Evolutionary conservation across 2,888 invertebrate genomes (phyloP), one percentile per base, ranked within the genome.

Genomic region (Bombyx huttoni): DNA sequence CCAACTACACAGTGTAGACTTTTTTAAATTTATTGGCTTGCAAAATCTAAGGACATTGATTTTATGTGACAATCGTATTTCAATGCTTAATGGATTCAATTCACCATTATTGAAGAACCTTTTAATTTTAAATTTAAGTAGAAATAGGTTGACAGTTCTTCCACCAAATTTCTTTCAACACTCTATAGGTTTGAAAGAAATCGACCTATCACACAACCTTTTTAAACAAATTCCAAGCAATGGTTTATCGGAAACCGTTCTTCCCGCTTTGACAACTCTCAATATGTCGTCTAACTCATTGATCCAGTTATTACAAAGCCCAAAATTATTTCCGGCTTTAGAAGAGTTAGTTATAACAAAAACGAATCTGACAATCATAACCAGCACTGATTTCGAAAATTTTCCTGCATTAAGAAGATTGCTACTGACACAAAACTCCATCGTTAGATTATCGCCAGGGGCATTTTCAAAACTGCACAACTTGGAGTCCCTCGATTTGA

Each of bases 271-370:
- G 0, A 91, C 90, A 10, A 93, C 93, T 86, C 82, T 97, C 5
- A 97, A 97, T 72, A 89, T 97, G 65, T 95, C 96, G 8, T 92
- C 91, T 3, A 97, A 97, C 81, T 94, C 95, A 0, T 87, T 97
- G 53, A 90, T 91, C 24, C 91, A 93, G 65, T 92, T 96, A 59
- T 91, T 94, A 70, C 94, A 94, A 64, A 90, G 92, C 54, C 91
- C 92, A 46, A 92, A 93, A 64, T 90, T 91, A 64, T 94, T 94
- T 81, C 92, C 94, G 2, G 88, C 92, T n/a, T 85, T 96, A n/a
- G 93, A 95, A 75, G 94, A 96, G 77, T 89, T 96, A 52, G 92
- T 95, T 71, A 92, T 95, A 60, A 92, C 92, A 56, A 90, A 91
- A 48, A 96, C 96, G 8, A 96, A 96, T 73, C 87, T 96, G 51